Base-by-base conservation (phyloP, 2,113 vertebrate species). In the Podiceps cristatus region DNA sequence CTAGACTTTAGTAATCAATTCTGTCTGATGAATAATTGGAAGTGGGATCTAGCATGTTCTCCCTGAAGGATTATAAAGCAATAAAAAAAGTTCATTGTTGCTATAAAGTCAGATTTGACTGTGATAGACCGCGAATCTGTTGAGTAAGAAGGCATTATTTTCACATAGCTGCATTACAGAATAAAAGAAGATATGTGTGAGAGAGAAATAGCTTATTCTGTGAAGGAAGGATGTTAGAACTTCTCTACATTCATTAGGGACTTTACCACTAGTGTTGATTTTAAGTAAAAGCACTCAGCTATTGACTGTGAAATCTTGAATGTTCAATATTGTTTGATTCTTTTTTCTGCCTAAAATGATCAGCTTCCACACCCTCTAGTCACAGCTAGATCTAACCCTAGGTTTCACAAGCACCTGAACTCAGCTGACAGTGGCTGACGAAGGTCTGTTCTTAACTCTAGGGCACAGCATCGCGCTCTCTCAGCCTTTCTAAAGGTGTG, bases 391-490 rank as follows among this genome's bases (percentile, higher is more conserved):
- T 63, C 49, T 68, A 45, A 56, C 40, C 37, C 10, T 23, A 63
- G 19, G 5, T 79, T 93, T 84, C 33, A 58, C 24, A 37, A 27
- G 20, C 29, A 9, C 8, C 53, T 64, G 37, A 40, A 45, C 52
- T 89, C 24, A 47, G 31, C n/a, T 45, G 19, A 7, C 16, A 49
- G n/a, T 77, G 42, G 13, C 59, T 74, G 45, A 50, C 31, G 40
- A 27, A 14, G 42, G 17, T 77, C 44, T 73, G 53, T 31, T 33
- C 52, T 82, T 68, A 50, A 24, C 18, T 63, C 7, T 11, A 35
- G 28, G 42, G n/a, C 37, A 47, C 22, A 53, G 23, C 11, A 6
- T 45, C 0, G 0, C 29, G 17, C 5, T 8, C 20, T 49, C 50
- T 53, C 31, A 42, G 44, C 42, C 42, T 75, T 75, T 63, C 56